Base-by-base conservation (phyloP, 1,140 invertebrate genomes). In the Apocrypta bakeri region DNA sequence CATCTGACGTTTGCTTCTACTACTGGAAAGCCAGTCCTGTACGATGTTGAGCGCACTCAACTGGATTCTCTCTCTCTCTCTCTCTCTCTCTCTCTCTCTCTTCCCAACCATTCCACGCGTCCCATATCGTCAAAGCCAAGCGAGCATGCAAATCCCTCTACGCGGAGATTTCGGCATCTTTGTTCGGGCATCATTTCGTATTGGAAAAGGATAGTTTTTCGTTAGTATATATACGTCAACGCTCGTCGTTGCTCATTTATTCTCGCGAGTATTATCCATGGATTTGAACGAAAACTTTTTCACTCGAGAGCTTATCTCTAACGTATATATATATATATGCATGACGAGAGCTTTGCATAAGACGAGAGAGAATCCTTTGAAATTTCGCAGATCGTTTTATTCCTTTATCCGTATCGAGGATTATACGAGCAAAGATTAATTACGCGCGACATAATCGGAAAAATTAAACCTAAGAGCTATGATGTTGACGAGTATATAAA, bases 141-240 rank as follows among this genome's bases (percentile, higher is more conserved):
- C n/a, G 27, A 76, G 74, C 74, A 64, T 64, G 21, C 74, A 76
- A 63, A 63, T 64, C 74, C 74, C 63, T 29, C 33, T 56, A 33
- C 25, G n/a, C 27, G 25, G 25, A 29, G 27, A n/a, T 24, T 29
- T 37, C 31, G 3, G 42, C 24, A 73, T 56, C 72, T 61, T 74
- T 56, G 40, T 56, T 74, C 31, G 25, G 29, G 42, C 61, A 74
- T 56, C 24, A 1, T 56, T 74, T 74, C 64, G 24, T 21, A 56
- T 56, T 17, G 40, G 42, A 72, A 72, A 40, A 24, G 8, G 29
- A 73, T n/a, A 6, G n/a, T 73, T 73, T 40, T 69, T 4, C 31
- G 2, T 14, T 33, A 27, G 11, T 14, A 31, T 69, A 21, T 33
- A 17, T 29, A 3, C 7, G 61, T 14, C 63, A 66, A 1, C 63